A percentile compares a stretch with the other conserved stretches of the same genome.
Evolutionary conservation across 2,797 vertebrate species (phyloP).

Genomic region (Petrocephalus sullivani): DNA sequence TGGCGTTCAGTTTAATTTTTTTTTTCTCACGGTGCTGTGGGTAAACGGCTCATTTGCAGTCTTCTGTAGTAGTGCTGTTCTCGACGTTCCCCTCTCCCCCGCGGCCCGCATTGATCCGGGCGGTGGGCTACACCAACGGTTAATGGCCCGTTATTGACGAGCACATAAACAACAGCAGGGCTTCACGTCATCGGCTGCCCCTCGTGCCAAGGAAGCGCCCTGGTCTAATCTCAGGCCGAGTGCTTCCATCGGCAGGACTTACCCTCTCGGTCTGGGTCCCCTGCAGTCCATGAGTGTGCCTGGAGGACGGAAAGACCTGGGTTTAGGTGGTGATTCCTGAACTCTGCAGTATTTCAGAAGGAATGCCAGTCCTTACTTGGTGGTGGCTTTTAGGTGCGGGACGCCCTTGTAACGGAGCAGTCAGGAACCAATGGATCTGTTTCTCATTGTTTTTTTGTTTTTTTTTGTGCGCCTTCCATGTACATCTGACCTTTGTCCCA

Average conservation of each 20-base stretch:
- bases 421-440: not conserved
- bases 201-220: not conserved
- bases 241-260: not conserved
- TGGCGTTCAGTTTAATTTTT: not conserved
- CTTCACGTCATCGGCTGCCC: not conserved
- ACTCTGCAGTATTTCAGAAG: not conserved
- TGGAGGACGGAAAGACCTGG: not conserved
- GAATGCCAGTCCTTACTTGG: not conserved
- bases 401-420: not conserved
- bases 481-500: not conserved
- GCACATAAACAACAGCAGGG: not conserved
- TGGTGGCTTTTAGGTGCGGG: not conserved
- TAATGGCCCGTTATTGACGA: not conserved
- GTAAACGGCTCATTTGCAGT: not conserved
- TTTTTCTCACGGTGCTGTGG: not conserved
- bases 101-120: constrained; percentile 14
- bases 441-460: not conserved
- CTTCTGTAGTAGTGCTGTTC: not conserved
- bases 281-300: not conserved
- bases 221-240: not conserved
- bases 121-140: not conserved
- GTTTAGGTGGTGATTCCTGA: not conserved
- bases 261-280: not conserved
- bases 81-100: not conserved
- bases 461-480: not conserved